Evolutionary conservation across 2,797 vertebrate species (phyloP), one percentile per base, ranked within the genome.

Genomic region (Hippopotamyrus pictus): DNA sequence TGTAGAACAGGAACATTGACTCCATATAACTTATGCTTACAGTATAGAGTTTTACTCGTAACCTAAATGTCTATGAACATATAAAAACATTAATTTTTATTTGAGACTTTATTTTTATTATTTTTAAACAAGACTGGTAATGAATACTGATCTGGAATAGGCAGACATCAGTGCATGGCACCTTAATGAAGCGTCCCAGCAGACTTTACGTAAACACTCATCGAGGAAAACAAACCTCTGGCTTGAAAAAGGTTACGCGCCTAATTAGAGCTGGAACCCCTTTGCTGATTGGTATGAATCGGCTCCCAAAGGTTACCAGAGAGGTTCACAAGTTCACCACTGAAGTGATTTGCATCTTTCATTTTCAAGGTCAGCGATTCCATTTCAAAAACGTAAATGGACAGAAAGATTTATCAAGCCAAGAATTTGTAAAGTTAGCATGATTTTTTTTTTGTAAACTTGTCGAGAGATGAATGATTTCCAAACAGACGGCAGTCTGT

Each of bases 71-170:
- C 82, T n/a, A 4, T 44, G 37, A 79, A 19, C 14, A 79, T 79
- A 79, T 14, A 69, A 69, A 65, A 82, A 46, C 76, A 82, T 82
- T 9, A 12, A 84, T 48, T 84, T 84, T 84, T 48, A 50, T 22
- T 84, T 11, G 46, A 84, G 33, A 89, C 93, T 93, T 93, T 92
- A 92, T 91, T 95, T 95, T 96, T 95, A 96, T 95, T 96, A 95
- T 96, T 95, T 95, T 96, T 96, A 93, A 96, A 95, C 94, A 94
- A 93, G 94, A 94, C 92, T 92, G 91, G 95, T 95, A 97, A 98
- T 97, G 97, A 98, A 97, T 96, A 93, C 94, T 94, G 95, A 96
- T 95, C 94, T 95, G 93, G 44, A 48, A 50, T 9, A 50, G 82
- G 46, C 65, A 33, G 65, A 33, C 65, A 29, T 69, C 25, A 69